Evolutionary conservation across 2,797 vertebrate species (phyloP).

Genomic region (Hyperoplus immaculatus): DNA sequence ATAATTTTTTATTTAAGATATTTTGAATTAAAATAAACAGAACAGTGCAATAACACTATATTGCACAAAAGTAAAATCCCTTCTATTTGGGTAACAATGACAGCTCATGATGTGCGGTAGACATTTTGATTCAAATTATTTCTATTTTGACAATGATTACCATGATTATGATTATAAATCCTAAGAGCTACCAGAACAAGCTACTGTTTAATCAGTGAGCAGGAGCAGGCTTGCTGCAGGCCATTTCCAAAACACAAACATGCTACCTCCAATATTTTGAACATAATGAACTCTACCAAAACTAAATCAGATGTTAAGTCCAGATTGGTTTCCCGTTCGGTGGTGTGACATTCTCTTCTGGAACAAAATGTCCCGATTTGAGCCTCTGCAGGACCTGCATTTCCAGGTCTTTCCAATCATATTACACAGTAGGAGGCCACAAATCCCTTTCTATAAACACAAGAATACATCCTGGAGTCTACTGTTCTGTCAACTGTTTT

Average conservation of each 20-base stretch:
- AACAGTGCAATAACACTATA: background rate
- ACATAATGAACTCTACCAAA: constrained; percentile 17
- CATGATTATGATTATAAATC: constrained; percentile 10
- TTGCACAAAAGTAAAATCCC: background rate
- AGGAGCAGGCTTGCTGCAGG: constrained; percentile 1
- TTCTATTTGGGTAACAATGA: background rate
- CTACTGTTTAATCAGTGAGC: constrained; percentile 7
- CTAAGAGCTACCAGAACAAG: constrained; percentile 2
- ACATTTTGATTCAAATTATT: background rate
- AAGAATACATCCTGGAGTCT: background rate
- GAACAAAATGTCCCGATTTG: constrained; percentile 52
- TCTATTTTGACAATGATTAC: background rate
- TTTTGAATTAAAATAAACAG: background rate
- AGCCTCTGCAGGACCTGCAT: constrained; percentile 16
- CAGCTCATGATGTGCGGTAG: background rate
- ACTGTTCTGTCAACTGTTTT: background rate
- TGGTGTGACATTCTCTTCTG: constrained; percentile 26
- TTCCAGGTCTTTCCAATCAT: background rate
- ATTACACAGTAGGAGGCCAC: constrained; percentile 2
- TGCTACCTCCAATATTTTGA: background rate
- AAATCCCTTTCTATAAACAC: background rate
- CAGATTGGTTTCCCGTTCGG: constrained; percentile 4
- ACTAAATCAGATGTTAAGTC: constrained; percentile 26
- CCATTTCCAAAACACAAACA: constrained; percentile 8
- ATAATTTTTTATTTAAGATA: too few species aligned